Conservation (phyloP, 1,140 invertebrate genomes). For the Zaprionus vittiger region DNA sequence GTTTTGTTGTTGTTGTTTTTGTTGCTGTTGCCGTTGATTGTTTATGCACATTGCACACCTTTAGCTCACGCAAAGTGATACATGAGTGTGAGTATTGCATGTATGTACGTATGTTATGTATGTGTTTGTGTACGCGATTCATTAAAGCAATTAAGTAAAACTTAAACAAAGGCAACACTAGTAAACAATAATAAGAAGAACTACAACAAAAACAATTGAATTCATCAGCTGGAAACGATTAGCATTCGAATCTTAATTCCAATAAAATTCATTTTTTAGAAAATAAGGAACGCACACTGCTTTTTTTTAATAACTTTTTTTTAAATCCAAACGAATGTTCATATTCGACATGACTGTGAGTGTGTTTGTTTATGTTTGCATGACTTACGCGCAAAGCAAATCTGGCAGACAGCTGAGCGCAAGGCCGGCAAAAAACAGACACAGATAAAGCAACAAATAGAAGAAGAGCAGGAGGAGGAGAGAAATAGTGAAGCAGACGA, state of each 20-base stretch:
- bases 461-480: too few relatives aligned
- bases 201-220: constrained; percentile 18
- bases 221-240: constrained; percentile 27
- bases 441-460: constrained; percentile 1
- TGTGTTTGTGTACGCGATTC: constrained; percentile 3
- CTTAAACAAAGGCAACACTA: not conserved
- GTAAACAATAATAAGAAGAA: constrained; percentile 3
- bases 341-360: not conserved
- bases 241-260: constrained; percentile 32
- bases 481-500: too few relatives aligned
- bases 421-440: constrained; percentile 17
- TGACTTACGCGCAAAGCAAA: constrained; percentile 21
- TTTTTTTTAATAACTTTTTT: constrained; percentile 2
- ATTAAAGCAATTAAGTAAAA: constrained; percentile 9
- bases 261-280: constrained; percentile 66
- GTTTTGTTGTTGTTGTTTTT: constrained; percentile 18
- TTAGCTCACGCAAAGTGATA: constrained; percentile 6
- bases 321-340: not conserved
- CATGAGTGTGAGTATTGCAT: not conserved
- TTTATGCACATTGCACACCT: constrained; percentile 34
- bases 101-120: not conserved
- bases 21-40: constrained; percentile 20
- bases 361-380: constrained; percentile 39
- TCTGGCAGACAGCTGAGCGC: constrained; percentile 36
- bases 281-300: not conserved